Evolutionary conservation across 2,888 invertebrate genomes (phyloP).

Genomic region (Oscheius sp.): DNA sequence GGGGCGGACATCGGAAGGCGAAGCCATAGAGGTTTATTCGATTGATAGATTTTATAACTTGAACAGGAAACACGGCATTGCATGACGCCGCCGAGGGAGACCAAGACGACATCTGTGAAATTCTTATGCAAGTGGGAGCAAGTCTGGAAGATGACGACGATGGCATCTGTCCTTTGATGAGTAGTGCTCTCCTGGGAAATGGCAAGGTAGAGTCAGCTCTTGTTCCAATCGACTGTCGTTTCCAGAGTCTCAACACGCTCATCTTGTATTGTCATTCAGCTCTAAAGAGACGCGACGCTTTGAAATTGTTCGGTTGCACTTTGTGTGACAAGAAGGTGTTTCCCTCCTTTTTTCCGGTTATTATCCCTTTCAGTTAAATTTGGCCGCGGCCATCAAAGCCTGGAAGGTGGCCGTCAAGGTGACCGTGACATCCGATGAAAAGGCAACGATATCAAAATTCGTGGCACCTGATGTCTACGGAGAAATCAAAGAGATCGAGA

Average conservation of each 20-base stretch:
- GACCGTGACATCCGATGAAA: slow-evolving; percentile 34
- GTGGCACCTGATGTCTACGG: slow-evolving; percentile 27
- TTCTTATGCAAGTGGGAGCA: slow-evolving; percentile 88
- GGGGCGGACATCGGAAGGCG: slow-evolving; percentile 43
- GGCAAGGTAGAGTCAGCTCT: slow-evolving; percentile 22
- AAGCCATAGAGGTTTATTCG: slow-evolving; percentile 39
- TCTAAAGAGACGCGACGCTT: slow-evolving; percentile 47
- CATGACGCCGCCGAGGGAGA: slow-evolving; percentile 98
- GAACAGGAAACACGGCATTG: slow-evolving; percentile 86
- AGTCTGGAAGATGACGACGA: slow-evolving; percentile 82
- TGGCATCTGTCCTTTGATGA: slow-evolving; percentile 93
- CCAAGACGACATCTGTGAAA: slow-evolving; percentile 88
- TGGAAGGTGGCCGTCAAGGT: slow-evolving; percentile 51
- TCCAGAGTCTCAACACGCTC: slow-evolving; percentile 45
- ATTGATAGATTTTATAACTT: neutral
- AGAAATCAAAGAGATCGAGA: slow-evolving; percentile 26
- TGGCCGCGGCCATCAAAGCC: slow-evolving; percentile 80
- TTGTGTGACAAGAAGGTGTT: slow-evolving; percentile 50
- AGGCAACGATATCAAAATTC: slow-evolving; percentile 3
- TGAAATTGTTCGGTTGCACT: slow-evolving; percentile 59
- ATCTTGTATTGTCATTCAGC: slow-evolving; percentile 27
- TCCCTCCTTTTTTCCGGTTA: no score
- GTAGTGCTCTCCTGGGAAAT: slow-evolving; percentile 84
- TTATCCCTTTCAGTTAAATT: slow-evolving; percentile 46
- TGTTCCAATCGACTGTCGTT: neutral